These are phyloP conservation scores for Pseudococcus viburni DNA, from an alignment of 2,888 invertebrate genomes.

Conservation along the genomic window DNA sequence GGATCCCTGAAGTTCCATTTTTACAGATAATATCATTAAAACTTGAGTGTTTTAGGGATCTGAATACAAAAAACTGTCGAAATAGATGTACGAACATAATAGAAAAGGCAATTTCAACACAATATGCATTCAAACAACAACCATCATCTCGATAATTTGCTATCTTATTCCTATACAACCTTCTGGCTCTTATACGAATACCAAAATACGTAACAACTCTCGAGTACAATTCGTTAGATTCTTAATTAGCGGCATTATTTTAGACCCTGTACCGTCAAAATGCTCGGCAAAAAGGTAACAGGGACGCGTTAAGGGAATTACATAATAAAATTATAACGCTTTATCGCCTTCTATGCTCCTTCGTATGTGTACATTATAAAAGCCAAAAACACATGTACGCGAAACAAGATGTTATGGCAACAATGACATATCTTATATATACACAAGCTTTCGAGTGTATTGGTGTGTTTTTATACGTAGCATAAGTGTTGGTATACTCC, in stretches of 20 bases:
- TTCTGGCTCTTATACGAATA: neutral
- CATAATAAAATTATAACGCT: slow-evolving; percentile 14
- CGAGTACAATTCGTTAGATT: slow-evolving; percentile 2
- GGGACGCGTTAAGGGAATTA: neutral
- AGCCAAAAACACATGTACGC: neutral
- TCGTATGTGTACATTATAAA: neutral
- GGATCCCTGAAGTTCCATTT: no score
- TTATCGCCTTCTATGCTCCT: neutral
- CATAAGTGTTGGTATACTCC: slow-evolving; percentile 4
- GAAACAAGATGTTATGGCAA: slow-evolving; percentile 14
- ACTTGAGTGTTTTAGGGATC: no score
- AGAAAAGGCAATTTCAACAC: no score
- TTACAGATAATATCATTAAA: no score
- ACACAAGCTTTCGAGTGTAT: neutral
- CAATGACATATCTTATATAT: slow-evolving; percentile 2
- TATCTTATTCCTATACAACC: neutral
- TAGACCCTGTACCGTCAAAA: neutral
- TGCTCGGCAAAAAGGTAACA: slow-evolving; percentile 1
- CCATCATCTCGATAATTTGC: neutral
- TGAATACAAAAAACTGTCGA: no score
- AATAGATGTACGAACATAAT: no score
- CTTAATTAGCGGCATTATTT: slow-evolving; percentile 2
- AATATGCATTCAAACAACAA: neutral
- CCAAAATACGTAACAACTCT: neutral
- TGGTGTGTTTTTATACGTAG: neutral